These are phyloP conservation scores for Rhombomys opimus DNA, from an alignment of 2,113 vertebrate species.

Conservation along the genomic window DNA sequence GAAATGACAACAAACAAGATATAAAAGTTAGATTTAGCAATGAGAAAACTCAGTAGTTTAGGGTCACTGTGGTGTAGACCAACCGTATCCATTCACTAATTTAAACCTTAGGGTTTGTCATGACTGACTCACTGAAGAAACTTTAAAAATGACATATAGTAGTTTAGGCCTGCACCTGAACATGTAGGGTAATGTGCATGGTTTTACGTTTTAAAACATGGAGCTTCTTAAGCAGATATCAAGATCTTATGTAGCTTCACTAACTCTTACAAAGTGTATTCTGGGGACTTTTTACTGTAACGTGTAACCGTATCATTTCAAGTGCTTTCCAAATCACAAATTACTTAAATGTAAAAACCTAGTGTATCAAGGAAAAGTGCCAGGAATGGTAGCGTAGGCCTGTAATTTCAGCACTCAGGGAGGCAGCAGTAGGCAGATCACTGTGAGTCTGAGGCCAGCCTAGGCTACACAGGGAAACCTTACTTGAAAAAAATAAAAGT, in stretches of 20 bases:
- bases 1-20: background rate
- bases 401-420: too few species aligned
- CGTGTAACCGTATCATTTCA: background rate
- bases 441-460: too few species aligned
- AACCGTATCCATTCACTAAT: background rate
- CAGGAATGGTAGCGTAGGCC: too few species aligned
- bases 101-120: constrained; percentile 8
- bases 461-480: too few species aligned
- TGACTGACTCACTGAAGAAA: constrained; percentile 23
- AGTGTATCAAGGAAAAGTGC: background rate
- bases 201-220: constrained; percentile 32
- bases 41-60: constrained; percentile 12
- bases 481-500: too few species aligned
- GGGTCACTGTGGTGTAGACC: background rate
- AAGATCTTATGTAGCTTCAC: background rate
- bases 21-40: constrained; percentile 10
- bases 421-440: too few species aligned
- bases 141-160: constrained; percentile 13
- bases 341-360: background rate
- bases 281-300: constrained; percentile 4
- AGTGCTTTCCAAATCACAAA: background rate
- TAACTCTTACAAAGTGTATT: background rate
- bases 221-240: background rate
- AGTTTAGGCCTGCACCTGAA: constrained; percentile 32
- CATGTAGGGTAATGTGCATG: background rate